Base-by-base conservation (phyloP, 2,888 invertebrate genomes). In the Spialia ferax region DNA sequence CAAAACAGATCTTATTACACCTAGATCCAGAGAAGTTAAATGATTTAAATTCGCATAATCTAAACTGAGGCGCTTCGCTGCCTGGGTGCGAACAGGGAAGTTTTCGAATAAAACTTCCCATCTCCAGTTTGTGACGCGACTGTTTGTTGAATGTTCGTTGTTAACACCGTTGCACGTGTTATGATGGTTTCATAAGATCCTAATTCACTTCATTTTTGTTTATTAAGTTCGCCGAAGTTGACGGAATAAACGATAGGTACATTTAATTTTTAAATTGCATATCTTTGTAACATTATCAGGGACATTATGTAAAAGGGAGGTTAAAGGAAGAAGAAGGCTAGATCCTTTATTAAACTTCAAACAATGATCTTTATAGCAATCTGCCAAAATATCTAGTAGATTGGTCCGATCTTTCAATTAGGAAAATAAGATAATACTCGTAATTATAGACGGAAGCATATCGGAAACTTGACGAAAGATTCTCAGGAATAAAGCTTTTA, bases 21-120 rank as follows among this genome's bases (percentile, higher is more conserved):
- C 10, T 45, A 54, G 54, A 54, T 59, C 50, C 13, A 55, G 10
- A 1, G 54, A 56, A 68, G 62, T 62, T 55, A 48, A 68, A 56
- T 61, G 62, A 56, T 68, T 68, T 62, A 56, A 66, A 68, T 68
- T 54, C 60, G 56, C 20, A 56, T 56, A 56, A 56, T 56, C 35
- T 56, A 56, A 55, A 35, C 13, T 35, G 56, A 22, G 35, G 22
- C 56, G 32, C 11, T 57, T 57, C 68, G 63, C 52, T 56, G 60
- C 68, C 63, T 45, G 48, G 26, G 23, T 38, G 26, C 63, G 45
- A 71, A 29, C 45, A 52, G 23, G 38, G 42, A 60, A 66, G 42
- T 66, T 66, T 66, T 66, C 59, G 42, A 66, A 66, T 66, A 66
- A 66, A 66, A 66, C 65, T 66, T 66, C 50, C 22, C 50, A 45